phyloP scores from a whole-genome alignment of 2,888 invertebrate species.

The Troides helena region DNA sequence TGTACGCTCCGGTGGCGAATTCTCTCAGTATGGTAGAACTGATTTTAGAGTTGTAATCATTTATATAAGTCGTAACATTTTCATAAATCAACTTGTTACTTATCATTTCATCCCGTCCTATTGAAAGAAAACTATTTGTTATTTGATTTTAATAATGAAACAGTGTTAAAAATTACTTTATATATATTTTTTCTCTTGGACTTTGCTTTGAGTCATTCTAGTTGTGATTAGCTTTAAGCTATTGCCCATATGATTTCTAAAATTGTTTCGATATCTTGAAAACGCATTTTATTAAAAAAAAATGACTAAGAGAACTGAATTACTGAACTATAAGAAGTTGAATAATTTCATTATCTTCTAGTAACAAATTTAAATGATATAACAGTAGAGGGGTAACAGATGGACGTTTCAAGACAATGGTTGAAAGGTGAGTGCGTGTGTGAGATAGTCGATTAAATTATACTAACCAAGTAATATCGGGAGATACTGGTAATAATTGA shows the following conservation, averaged over 20 bases:
- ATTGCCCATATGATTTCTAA: no score
- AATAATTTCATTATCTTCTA: not conserved
- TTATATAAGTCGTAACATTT: slow-evolving; percentile 66
- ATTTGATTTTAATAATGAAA: no score
- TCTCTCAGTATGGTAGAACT: slow-evolving; percentile 80
- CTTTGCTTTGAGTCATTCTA: not conserved
- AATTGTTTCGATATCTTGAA: no score
- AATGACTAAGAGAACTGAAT: not conserved
- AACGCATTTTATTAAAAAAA: not conserved
- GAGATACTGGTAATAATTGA: slow-evolving; percentile 83
- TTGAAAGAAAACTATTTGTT: not conserved
- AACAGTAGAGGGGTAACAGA: not conserved
- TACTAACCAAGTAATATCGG: slow-evolving; percentile 80
- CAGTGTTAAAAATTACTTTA: no score
- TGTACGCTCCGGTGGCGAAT: slow-evolving; percentile 81
- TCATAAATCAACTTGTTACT: slow-evolving; percentile 74
- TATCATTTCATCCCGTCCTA: slow-evolving; percentile 65
- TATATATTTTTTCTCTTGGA: no score
- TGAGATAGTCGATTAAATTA: not conserved
- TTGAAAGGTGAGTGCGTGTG: not conserved
- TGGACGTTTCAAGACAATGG: not conserved
- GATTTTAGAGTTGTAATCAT: slow-evolving; percentile 78
- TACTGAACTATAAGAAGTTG: not conserved
- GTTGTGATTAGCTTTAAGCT: not conserved
- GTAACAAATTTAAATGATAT: not conserved